Conservation (phyloP, 1,140 invertebrate genomes). For the Akabosia matsudoensis region DNA sequence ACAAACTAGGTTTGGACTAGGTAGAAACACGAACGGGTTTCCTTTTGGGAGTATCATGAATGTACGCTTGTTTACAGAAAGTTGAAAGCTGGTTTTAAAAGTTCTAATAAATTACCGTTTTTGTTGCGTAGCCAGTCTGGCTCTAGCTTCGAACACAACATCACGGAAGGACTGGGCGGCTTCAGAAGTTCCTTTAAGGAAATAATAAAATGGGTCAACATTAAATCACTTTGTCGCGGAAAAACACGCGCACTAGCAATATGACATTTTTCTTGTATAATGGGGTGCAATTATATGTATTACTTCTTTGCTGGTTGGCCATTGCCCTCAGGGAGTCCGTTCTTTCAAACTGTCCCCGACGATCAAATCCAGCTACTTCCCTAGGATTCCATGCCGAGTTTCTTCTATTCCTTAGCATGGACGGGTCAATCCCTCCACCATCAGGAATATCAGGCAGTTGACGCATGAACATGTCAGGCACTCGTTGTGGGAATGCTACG, state of each 20-base stretch:
- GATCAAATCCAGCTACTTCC: slow-evolving; percentile 44
- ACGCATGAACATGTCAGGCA: slow-evolving; percentile 40
- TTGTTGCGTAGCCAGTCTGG: background rate
- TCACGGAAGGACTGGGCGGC: slow-evolving; percentile 22
- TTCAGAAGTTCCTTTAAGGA: slow-evolving; percentile 1
- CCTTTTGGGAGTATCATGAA: too few species aligned
- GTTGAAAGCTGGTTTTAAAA: too few species aligned
- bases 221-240: background rate
- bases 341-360: slow-evolving; percentile 43
- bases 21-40: too few species aligned
- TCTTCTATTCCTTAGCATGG: slow-evolving; percentile 44
- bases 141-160: slow-evolving; percentile 26
- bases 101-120: background rate
- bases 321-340: slow-evolving; percentile 45
- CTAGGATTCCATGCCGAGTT: slow-evolving; percentile 43
- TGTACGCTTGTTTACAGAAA: too few species aligned
- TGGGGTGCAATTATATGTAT: too few species aligned
- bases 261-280: background rate
- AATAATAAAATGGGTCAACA: background rate
- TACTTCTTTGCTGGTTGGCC: slow-evolving; percentile 42
- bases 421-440: slow-evolving; percentile 36
- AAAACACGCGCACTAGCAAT: background rate
- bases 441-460: slow-evolving; percentile 45
- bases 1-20: too few species aligned
- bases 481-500: slow-evolving; percentile 36